phyloP scores from a whole-genome alignment of 2,888 invertebrate genomes.

The Eupsilia transversa region DNA sequence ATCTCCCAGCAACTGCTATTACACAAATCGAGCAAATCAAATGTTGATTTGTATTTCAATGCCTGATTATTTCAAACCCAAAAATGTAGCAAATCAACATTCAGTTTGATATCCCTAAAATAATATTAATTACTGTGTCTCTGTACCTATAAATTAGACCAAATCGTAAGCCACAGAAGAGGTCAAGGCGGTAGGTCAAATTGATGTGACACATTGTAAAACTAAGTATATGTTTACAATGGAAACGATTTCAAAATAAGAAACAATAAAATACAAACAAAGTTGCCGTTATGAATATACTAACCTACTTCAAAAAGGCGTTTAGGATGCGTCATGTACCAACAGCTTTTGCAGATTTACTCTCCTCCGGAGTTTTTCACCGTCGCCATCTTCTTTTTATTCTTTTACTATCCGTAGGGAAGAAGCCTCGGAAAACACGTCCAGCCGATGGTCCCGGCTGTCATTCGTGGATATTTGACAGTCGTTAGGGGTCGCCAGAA shows the following conservation, averaged over 20 bases:
- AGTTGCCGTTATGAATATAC: constrained; percentile 18
- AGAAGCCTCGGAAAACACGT: no score
- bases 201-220: constrained; percentile 42
- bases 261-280: constrained; percentile 24
- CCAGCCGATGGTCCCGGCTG: no score
- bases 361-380: not conserved
- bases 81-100: not conserved
- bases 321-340: not conserved
- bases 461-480: no score
- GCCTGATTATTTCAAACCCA: not conserved
- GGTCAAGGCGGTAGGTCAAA: constrained; percentile 57
- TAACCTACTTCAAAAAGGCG: not conserved
- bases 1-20: no score
- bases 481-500: no score
- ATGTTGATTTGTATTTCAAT: not conserved
- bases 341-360: no score
- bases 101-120: not conserved
- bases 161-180: constrained; percentile 29
- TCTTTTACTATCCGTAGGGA: no score
- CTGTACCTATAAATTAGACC: constrained; percentile 34
- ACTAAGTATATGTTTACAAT: constrained; percentile 50
- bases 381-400: no score
- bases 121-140: not conserved
- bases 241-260: constrained; percentile 55
- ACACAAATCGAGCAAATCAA: not conserved